Conservation (phyloP, 2,888 invertebrate species). For the Camponotus fellah region DNA sequence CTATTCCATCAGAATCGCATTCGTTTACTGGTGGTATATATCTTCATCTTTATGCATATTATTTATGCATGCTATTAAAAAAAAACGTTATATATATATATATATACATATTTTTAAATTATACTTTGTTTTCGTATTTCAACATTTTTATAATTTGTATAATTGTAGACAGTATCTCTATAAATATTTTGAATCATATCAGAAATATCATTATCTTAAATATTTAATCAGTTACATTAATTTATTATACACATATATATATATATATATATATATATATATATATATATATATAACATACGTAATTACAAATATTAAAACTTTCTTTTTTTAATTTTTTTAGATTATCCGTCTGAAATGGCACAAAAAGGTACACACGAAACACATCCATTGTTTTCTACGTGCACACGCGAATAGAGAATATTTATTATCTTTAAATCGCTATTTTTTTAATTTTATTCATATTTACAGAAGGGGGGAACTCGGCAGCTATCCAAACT, state of each 20-base stretch:
- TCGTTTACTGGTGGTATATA: slow-evolving; percentile 76
- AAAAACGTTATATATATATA: neutral
- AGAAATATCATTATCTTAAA: neutral
- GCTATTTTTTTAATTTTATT: slow-evolving; percentile 17
- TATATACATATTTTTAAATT: neutral
- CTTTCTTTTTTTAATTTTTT: neutral
- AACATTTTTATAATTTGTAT: neutral
- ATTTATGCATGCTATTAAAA: neutral
- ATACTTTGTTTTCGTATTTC: neutral
- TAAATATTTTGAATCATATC: slow-evolving; percentile 2
- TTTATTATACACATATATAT: slow-evolving; percentile 14
- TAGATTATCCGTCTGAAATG: slow-evolving; percentile 39
- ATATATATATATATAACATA: too few species aligned
- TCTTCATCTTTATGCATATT: neutral
- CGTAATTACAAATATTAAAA: neutral
- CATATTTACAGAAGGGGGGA: slow-evolving; percentile 18
- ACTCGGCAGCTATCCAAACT: slow-evolving; percentile 61
- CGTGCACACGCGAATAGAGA: neutral
- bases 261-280: neutral
- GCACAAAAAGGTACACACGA: slow-evolving; percentile 12
- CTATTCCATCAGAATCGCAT: slow-evolving; percentile 73
- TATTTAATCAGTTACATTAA: neutral
- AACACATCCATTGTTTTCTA: neutral
- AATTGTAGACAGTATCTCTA: neutral
- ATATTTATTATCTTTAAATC: slow-evolving; percentile 4